phyloP scores from a whole-genome alignment of 2,797 vertebrate species.

The Rhynchonycteris naso region DNA sequence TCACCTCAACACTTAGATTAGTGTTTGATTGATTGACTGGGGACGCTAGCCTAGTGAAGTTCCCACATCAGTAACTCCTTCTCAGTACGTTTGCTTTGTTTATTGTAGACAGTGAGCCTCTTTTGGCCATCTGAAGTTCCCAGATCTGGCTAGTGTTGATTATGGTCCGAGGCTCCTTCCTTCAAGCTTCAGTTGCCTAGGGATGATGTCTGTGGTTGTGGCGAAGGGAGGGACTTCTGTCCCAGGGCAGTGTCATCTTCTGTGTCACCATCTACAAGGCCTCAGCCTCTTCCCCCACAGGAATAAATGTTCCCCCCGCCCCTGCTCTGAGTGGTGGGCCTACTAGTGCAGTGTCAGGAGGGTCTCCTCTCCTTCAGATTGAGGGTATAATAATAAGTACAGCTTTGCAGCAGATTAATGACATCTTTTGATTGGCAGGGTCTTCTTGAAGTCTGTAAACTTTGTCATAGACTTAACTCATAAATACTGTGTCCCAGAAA shows the following conservation, averaged over 20 bases:
- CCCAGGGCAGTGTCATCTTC: background rate
- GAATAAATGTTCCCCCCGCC: background rate
- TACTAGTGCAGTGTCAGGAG: background rate
- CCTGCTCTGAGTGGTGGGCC: background rate
- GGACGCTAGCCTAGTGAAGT: background rate
- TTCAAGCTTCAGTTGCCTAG: background rate
- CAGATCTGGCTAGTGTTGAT: background rate
- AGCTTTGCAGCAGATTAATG: background rate
- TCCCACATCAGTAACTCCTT: background rate
- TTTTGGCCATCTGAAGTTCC: background rate
- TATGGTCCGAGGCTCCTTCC: background rate
- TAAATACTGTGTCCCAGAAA: background rate
- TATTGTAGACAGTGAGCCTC: background rate
- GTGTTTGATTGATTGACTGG: background rate
- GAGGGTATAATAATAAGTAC: background rate
- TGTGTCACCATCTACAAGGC: background rate
- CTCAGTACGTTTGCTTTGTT: background rate
- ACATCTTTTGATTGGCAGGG: background rate
- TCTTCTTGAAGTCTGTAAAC: background rate
- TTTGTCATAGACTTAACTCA: background rate
- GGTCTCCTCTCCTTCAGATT: background rate
- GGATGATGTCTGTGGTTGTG: background rate
- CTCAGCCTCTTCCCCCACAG: background rate
- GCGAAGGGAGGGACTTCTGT: background rate
- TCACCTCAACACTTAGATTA: background rate